Base-by-base conservation (phyloP, 2,113 vertebrate genomes). In the Tinamus guttatus region DNA sequence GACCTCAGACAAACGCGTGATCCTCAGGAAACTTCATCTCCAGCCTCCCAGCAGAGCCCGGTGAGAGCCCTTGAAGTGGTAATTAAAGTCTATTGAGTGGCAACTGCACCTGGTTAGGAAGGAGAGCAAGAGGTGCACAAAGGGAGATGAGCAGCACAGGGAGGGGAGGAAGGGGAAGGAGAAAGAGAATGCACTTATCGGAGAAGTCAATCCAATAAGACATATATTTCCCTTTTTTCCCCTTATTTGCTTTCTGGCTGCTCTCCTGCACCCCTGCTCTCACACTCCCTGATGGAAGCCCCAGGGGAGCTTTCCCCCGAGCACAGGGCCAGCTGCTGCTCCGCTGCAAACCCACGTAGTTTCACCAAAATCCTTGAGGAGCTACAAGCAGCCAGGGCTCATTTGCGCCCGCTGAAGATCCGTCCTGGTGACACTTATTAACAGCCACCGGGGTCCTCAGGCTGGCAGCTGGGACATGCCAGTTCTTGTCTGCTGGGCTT, bases 31-130 rank as follows among this genome's bases (percentile, higher is more conserved):
- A 92, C 96, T 96, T 95, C 95, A 93, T 96, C 94, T 94, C 83
- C 83, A 78, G 47, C 90, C 92, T 96, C 94, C 95, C 90, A 69
- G 11, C 93, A 92, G 93, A 75, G 38, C 78, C 93, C 40, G 96
- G 93, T 86, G 93, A 96, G 93, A 96, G 94, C 95, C 95, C 96
- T 95, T 82, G 92, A 96, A 96, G 96, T 92, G 94, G 95, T 94
- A 96, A 97, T 97, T 97, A 96, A 97, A 96, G 93, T 96, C 90
- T 96, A 96, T 95, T 87, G 96, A 97, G 96, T 96, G 95, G 93
- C 83, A 90, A 93, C 94, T 91, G 95, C 96, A 96, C 95, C 95
- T 96, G 94, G 86, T 96, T 96, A 79, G 93, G 96, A 90, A 91
- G 95, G 92, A 90, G 85, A 88, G 92, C 34, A 93, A 95, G 92